Percentiles rank a stretch among this genome's conserved stretches.
Conservation (phyloP, 2,888 invertebrate genomes). For the Amphipyra tragopoginis region DNA sequence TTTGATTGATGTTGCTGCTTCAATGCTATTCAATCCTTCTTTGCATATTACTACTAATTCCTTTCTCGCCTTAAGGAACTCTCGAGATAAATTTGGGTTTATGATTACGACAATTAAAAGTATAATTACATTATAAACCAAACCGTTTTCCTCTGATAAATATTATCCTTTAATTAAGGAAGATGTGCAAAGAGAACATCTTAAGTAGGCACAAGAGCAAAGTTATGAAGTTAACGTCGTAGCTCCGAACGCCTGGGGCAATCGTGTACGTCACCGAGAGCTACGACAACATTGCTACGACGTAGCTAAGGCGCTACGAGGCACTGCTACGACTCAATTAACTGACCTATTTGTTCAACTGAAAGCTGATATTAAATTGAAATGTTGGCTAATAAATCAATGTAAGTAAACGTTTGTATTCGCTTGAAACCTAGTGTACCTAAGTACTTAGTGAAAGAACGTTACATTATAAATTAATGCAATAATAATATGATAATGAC, state of each 20-base stretch:
- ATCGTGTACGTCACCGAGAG: slow-evolving; percentile 25
- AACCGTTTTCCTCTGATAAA: slow-evolving; percentile 1
- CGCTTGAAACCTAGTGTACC: too few species aligned
- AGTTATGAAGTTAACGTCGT: slow-evolving; percentile 18
- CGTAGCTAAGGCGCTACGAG: slow-evolving; percentile 24
- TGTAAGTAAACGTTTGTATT: not conserved
- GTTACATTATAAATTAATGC: too few species aligned
- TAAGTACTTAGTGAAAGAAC: too few species aligned
- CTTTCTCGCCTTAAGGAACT: too few species aligned
- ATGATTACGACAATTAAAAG: not conserved
- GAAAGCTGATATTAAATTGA: slow-evolving; percentile 13
- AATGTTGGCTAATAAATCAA: slow-evolving; percentile 1
- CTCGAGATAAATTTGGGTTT: not conserved
- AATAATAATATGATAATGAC: too few species aligned
- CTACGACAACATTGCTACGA: slow-evolving; percentile 36
- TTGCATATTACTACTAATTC: too few species aligned
- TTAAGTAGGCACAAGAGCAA: slow-evolving; percentile 15
- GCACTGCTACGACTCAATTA: slow-evolving; percentile 28
- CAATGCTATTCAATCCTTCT: too few species aligned
- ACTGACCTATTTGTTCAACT: slow-evolving; percentile 21
- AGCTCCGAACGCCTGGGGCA: slow-evolving; percentile 11
- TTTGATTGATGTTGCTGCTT: too few species aligned
- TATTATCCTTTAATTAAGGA: slow-evolving; percentile 21
- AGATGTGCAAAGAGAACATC: slow-evolving; percentile 17
- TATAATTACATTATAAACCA: not conserved